These are phyloP conservation scores for Caerostris darwini DNA, from an alignment of 1,140 invertebrate species.

Conservation along the genomic window DNA sequence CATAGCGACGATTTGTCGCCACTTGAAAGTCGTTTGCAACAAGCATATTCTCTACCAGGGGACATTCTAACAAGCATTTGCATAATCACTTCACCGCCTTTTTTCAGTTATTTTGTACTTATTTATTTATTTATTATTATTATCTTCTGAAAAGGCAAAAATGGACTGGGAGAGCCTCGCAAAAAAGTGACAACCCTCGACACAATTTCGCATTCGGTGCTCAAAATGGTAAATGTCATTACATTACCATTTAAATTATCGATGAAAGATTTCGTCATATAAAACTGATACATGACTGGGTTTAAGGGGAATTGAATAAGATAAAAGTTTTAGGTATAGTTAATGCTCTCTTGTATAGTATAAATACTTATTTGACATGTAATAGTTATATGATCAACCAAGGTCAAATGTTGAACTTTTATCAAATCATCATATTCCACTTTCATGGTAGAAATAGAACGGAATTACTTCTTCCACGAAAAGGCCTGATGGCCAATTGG, in stretches of 20 bases:
- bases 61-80: slow-evolving; percentile 32
- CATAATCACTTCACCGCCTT: not conserved
- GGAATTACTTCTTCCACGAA: no score
- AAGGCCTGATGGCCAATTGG: no score
- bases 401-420: no score
- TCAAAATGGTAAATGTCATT: not conserved
- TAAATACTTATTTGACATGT: no score
- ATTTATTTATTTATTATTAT: no score
- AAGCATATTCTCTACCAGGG: not conserved
- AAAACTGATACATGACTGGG: not conserved
- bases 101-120: no score
- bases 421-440: no score
- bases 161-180: not conserved
- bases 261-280: no score
- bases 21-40: slow-evolving; percentile 18
- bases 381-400: no score
- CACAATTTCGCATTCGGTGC: not conserved
- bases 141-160: not conserved
- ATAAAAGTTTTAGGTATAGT: no score
- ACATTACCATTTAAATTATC: not conserved
- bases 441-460: no score
- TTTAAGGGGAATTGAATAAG: not conserved
- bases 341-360: no score
- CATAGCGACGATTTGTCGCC: slow-evolving; percentile 7
- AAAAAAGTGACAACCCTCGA: not conserved